Evolutionary conservation across 2,797 vertebrate species (phyloP).

Genomic region (Malurus splendens): DNA sequence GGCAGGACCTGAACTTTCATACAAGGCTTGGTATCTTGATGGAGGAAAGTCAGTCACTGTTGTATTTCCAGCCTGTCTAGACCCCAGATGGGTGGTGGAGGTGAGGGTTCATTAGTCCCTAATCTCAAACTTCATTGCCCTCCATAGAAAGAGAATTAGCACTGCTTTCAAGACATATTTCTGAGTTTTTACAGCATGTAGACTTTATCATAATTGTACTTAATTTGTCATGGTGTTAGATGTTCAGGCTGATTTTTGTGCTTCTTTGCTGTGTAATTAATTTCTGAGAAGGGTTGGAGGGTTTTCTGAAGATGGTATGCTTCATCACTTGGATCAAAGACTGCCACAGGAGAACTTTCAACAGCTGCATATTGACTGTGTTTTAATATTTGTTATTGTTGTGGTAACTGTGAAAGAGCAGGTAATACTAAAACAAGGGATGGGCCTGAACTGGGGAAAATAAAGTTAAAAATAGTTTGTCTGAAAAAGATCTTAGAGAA

Average conservation of each 20-base stretch:
- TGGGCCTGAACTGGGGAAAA: not conserved
- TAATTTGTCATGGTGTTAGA: not conserved
- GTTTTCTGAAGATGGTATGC: not conserved
- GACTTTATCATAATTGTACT: not conserved
- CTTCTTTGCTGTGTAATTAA: not conserved
- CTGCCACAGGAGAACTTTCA: not conserved
- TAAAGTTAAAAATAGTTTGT: constrained; percentile 5
- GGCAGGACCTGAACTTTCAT: not conserved
- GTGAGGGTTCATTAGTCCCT: not conserved
- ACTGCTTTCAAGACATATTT: not conserved
- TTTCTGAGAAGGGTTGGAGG: not conserved
- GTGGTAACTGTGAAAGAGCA: constrained; percentile 32
- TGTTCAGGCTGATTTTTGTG: not conserved
- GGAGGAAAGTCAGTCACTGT: not conserved
- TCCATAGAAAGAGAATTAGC: not conserved
- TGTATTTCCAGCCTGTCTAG: not conserved
- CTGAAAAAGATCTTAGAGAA: not conserved
- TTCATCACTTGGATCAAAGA: not conserved
- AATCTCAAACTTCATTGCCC: not conserved
- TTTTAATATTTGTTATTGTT: constrained; percentile 12
- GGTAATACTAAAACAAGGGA: not conserved
- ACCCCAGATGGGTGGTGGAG: not conserved
- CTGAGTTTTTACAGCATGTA: not conserved
- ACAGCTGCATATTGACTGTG: not conserved
- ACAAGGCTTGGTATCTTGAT: not conserved